Base-by-base conservation (phyloP, 2,888 invertebrate species). In the Latheticus oryzae region DNA sequence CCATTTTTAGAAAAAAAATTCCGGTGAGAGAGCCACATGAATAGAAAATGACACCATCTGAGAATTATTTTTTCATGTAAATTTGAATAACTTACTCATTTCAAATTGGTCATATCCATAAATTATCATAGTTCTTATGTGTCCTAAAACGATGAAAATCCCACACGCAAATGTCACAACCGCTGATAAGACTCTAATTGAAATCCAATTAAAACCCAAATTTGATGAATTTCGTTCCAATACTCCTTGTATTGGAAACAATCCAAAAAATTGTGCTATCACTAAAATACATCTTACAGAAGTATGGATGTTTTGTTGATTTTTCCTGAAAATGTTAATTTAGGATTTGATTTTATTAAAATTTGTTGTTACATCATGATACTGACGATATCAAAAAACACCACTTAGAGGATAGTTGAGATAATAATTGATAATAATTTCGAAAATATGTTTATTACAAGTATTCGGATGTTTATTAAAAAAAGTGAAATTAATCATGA, bases 261-360 rank as follows among this genome's bases (percentile, higher is more conserved):
- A 38, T 3, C 57, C 57, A 15, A 58, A 58, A n/a, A 58, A n/a
- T 23, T 58, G 57, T 3, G 52, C 57, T 9, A 45, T 45, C 4
- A 58, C 19, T n/a, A 58, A 16, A 23, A 58, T 5, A 28, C 28
- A 37, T 30, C 45, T 15, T 7, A 58, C 12, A 5, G 57, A 58
- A 21, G 43, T 58, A 11, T 58, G 57, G 9, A 53, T 8, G 11
- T 48, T 48, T 28, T 28, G 11, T 28, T 28, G n/a, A n/a, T n/a
- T n/a, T n/a, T n/a, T n/a, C n/a, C n/a, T n/a, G n/a, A n/a, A 9
- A 26, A 3, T 7, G 15, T n/a, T 33, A 9, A 8, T 37, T 17
- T n/a, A 4, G 12, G 4, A 4, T 8, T 32, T 12, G 32, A 11
- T 3, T 32, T 32, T 32, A 12, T 32, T n/a, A n/a, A n/a, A n/a